Conservation (phyloP, 2,113 vertebrate species). For the Paramormyrops kingsleyae region DNA sequence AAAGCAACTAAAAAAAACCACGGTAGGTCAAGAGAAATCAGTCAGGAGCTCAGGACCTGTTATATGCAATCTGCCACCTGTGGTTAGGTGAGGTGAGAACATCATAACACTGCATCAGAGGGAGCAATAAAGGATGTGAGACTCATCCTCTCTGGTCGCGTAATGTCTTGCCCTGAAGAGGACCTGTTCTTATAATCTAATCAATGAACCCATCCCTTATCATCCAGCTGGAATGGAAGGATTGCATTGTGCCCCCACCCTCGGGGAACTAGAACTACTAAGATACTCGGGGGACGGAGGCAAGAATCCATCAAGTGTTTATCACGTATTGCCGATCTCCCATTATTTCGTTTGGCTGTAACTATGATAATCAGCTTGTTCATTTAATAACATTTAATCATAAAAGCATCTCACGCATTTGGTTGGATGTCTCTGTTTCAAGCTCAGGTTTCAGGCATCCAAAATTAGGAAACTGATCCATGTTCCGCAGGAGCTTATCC, state of each 20-base stretch:
- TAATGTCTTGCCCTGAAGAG: neutral
- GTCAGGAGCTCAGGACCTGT: neutral
- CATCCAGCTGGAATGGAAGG: neutral
- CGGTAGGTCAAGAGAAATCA: neutral
- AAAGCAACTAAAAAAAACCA: neutral
- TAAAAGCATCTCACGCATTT: neutral
- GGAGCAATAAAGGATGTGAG: neutral
- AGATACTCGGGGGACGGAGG: neutral
- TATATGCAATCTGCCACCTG: neutral
- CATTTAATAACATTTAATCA: neutral
- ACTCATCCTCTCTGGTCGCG: neutral
- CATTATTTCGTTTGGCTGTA: neutral
- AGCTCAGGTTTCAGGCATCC: neutral
- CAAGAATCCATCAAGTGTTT: neutral
- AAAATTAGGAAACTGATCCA: neutral
- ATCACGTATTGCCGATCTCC: neutral
- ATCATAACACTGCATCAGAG: neutral
- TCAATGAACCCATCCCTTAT: neutral
- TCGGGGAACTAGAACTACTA: neutral
- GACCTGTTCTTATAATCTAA: neutral
- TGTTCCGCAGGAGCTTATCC: neutral
- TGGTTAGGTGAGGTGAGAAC: neutral
- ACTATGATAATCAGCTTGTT: neutral
- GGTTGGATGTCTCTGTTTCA: neutral
- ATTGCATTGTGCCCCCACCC: neutral